Base-by-base conservation (phyloP, 2,888 invertebrate genomes). In the Operophtera brumata region DNA sequence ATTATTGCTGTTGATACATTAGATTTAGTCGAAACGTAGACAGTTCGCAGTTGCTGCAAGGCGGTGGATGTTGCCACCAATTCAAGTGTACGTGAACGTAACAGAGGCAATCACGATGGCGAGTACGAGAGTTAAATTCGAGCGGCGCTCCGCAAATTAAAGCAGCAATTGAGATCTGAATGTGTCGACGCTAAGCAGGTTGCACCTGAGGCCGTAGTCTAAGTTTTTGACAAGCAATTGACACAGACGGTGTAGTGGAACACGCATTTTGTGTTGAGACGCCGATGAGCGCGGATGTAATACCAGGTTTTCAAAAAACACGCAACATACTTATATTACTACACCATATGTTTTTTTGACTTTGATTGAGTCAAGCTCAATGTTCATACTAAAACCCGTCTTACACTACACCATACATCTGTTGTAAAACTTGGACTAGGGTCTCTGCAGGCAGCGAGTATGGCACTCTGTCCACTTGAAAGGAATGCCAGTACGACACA, bases 101-200 rank as follows among this genome's bases (percentile, higher is more conserved):
- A 54, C 56, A 66, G 70, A 66, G 68, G 67, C 61, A 67, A 70
- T 71, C 72, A 73, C 69, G 70, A 71, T 67, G 69, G 70, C 59
- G 60, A 66, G 58, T 65, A 67, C 63, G 66, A 69, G 64, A 62
- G 57, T 61, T 62, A 58, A 67, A 64, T 47, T 60, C 63, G 62
- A 66, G 69, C 71, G 64, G 69, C 65, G 65, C 59, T 55, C 52
- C 56, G 60, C 58, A 42, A 63, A 56, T 65, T 67, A 68, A 67
- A 74, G 69, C 70, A 69, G 65, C 66, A 67, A 70, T 57, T 74
- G 76, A 75, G 75, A 75, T 75, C 76, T 69, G 64, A 71, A 67
- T 58, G 58, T 58, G 66, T 68, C 62, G 59, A 62, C 64, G 44
- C 55, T 48, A 60, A 57, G 58, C 63, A 45, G 52, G 61, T 57